Evolutionary conservation across 2,113 vertebrate species (phyloP), one percentile per base, ranked within the genome.

Genomic region (Hemibagrus wyckioides): DNA sequence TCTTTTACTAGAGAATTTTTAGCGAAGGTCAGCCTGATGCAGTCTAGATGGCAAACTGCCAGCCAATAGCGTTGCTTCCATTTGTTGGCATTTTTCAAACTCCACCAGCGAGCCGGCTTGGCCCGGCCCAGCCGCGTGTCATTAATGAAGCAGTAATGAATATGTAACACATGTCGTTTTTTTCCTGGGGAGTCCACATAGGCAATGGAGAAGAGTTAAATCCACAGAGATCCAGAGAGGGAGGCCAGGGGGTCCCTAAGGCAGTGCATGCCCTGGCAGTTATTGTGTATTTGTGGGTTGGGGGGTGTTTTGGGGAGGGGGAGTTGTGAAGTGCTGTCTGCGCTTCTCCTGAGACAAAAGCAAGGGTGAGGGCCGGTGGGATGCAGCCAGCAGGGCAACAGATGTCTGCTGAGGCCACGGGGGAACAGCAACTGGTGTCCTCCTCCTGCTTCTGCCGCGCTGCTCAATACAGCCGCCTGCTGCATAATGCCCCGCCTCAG

Each of bases 381-480:
- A 80, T 79, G 39, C 96, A 94, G 95, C 95, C 95, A 94, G 94
- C 92, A 89, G 95, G 96, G 95, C 95, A 97, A 97, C 97, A 99
- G 97, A 98, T 98, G 97, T 98, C 96, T 95, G 93, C 96, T 96
- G 95, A 95, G 95, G 92, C 96, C 96, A 95, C 96, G 96, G 95
- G 96, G 97, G 97, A 96, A 94, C 95, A 96, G 96, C 97, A 98
- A 99, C 96, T 96, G 96, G 96, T 97, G 96, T 86, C 69, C 86
- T 88, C 89, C 96, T 96, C 95, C 96, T 85, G 39, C 89, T 96
- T 95, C 95, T 96, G 94, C 94, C 94, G 95, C 93, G 95, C 95
- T 94, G 95, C 95, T 95, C 95, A 95, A 96, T 96, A 95, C 95
- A 83, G 59, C 80, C 5, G 94, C 94, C 93, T 94, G 93, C 57